Evolutionary conservation across 2,113 vertebrate species (phyloP).

Genomic region (Eptesicus fuscus): DNA sequence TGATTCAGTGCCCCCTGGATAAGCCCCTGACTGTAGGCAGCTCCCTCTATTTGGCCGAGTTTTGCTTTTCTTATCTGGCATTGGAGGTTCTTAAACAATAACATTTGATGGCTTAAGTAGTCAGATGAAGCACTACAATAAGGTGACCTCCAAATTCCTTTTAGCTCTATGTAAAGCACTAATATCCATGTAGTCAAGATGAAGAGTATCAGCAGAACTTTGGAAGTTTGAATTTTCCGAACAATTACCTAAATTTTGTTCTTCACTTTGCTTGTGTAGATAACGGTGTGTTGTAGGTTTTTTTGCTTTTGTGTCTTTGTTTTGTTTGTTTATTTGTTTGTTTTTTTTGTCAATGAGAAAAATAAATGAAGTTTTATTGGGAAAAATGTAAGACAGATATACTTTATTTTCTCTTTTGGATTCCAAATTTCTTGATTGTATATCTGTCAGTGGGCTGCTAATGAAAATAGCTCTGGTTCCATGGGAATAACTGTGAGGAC

Average conservation of each 20-base stretch:
- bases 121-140: background rate
- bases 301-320: background rate
- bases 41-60: background rate
- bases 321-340: too few species aligned
- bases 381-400: background rate
- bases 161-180: background rate
- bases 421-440: background rate
- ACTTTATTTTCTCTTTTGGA: background rate
- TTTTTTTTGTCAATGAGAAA: background rate
- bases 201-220: background rate
- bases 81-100: background rate
- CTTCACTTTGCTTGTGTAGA: background rate
- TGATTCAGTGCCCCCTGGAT: background rate
- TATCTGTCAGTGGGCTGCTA: slow-evolving; percentile 57
- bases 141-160: slow-evolving; percentile 10
- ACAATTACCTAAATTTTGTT: background rate
- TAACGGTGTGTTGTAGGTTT: background rate
- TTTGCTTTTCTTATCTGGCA: background rate
- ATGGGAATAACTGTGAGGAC: background rate
- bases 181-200: background rate
- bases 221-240: background rate
- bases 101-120: background rate
- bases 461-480: slow-evolving; percentile 36
- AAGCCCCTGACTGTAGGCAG: background rate
- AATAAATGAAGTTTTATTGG: slow-evolving; percentile 33